A percentile compares a stretch with the other conserved stretches of the same genome.
Conservation (phyloP, 2,113 vertebrate species). For the Tretioscincus oriximinensis region DNA sequence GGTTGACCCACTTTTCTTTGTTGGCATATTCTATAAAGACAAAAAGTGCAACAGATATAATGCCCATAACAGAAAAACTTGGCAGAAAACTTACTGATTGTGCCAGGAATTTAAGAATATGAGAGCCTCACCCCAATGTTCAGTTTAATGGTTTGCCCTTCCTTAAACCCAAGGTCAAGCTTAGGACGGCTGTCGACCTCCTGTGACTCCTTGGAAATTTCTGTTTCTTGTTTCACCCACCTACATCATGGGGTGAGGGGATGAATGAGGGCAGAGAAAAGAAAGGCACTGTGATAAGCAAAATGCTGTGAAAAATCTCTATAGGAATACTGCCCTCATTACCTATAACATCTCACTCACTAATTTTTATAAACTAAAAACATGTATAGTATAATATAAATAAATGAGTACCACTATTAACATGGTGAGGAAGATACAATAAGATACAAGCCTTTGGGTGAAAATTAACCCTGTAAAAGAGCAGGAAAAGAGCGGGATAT, state of each 20-base stretch:
- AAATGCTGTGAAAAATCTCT: not conserved
- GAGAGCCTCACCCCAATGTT: conserved; percentile 88
- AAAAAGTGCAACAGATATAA: not conserved
- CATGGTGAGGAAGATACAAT: too few species aligned
- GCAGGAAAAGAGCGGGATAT: too few species aligned
- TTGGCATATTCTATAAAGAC: conserved; percentile 76
- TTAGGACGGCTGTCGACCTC: conserved; percentile 85
- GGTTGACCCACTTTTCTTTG: conserved; percentile 80
- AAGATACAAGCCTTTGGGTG: too few species aligned
- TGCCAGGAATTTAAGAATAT: not conserved
- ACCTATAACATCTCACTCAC: not conserved
- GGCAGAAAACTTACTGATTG: not conserved
- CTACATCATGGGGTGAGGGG: conserved; percentile 62
- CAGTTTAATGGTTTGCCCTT: conserved; percentile 95
- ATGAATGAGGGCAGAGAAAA: not conserved
- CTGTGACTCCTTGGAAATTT: conserved; percentile 87
- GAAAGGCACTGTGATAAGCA: too few species aligned
- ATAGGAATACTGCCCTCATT: not conserved
- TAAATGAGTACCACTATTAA: too few species aligned
- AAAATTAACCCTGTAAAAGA: too few species aligned
- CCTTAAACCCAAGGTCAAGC: conserved; percentile 95
- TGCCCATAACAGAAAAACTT: fast-evolving
- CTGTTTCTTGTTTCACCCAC: conserved; percentile 93
- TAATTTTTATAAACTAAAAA: not conserved
- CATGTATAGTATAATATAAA: too few species aligned